Evolutionary conservation across 2,888 invertebrate genomes (phyloP), one percentile per base, ranked within the genome.

Genomic region (Pediacus dermestoides): DNA sequence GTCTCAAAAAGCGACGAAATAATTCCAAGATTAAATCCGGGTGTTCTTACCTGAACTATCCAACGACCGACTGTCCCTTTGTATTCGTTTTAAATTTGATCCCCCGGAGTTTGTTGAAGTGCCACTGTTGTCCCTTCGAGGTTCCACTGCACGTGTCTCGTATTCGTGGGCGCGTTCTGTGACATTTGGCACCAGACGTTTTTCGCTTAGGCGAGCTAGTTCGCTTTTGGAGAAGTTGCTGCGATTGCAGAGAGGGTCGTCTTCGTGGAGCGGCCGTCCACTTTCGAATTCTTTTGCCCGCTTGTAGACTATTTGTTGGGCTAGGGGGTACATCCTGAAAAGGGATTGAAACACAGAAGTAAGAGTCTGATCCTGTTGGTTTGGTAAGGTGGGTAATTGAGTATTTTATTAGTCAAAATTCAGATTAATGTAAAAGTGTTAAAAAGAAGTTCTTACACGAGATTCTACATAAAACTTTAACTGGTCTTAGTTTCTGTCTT

Each of bases 261-360:
- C 70, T 43, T 76, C 76, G 30, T 74, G 74, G 21, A 74, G 67
- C 12, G 82, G 74, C 52, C 76, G 74, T 2, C 79, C 80, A 8
- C 74, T 75, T 57, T 87, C 87, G 54, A 88, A 82, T 64, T 86
- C 85, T 49, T 80, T 76, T 7, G 86, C 82, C 16, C 86, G 73
- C 34, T 80, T 80, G 9, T 83, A 82, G 21, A 88, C 88, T 40
- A 85, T 74, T 60, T 84, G 82, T 27, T 82, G 70, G 35, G 55
- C 59, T 1, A 70, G 67, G 1, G 72, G 70, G 41, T 59, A 64
- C 44, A 58, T 53, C 47, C 64, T 66, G 49, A 22, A 51, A 56
- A 27, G 13, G 14, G 3, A 23, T n/a, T n/a, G n/a, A n/a, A n/a
- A n/a, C n/a, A n/a, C n/a, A n/a, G n/a, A n/a, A n/a, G n/a, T n/a